These are phyloP conservation scores for Neoascia interrupta DNA, from an alignment of 2,888 invertebrate species.

Conservation along the genomic window DNA sequence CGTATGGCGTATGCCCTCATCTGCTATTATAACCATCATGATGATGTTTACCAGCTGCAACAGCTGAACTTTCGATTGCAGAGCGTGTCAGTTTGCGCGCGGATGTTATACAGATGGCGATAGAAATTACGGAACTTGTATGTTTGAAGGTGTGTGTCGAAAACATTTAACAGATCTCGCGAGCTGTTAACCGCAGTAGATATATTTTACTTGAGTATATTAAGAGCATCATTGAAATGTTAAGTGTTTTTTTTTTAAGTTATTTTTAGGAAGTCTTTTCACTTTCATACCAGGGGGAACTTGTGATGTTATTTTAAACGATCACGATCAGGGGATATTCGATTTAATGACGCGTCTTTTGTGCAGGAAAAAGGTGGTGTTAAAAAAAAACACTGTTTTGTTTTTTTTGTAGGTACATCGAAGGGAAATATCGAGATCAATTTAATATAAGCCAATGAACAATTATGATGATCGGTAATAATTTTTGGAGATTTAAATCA, in stretches of 20 bases:
- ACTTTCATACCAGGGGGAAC: too few relatives aligned
- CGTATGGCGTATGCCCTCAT: slow-evolving; percentile 8
- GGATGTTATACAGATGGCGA: slow-evolving; percentile 66
- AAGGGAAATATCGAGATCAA: too few relatives aligned
- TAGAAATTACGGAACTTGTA: slow-evolving; percentile 30
- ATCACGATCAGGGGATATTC: too few relatives aligned
- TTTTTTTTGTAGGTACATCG: too few relatives aligned
- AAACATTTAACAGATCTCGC: slow-evolving; percentile 57
- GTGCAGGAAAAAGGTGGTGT: too few relatives aligned
- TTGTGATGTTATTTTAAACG: too few relatives aligned
- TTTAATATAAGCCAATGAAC: too few relatives aligned
- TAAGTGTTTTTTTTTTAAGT: slow-evolving; percentile 21
- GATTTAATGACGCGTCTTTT: too few relatives aligned
- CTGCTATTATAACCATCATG: slow-evolving; percentile 15
- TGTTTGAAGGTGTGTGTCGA: slow-evolving; percentile 11
- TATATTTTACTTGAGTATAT: slow-evolving; percentile 47
- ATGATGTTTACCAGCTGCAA: slow-evolving; percentile 66
- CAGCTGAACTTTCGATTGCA: slow-evolving; percentile 65
- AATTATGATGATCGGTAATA: too few relatives aligned
- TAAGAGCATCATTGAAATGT: slow-evolving; percentile 47
- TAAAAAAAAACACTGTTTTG: too few relatives aligned
- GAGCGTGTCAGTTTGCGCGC: slow-evolving; percentile 58
- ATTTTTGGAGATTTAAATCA: too few relatives aligned
- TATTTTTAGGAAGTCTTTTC: slow-evolving; percentile 44
- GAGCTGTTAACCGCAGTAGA: slow-evolving; percentile 49